These are phyloP conservation scores for Astyanax mexicanus DNA, from an alignment of 2,797 vertebrate species.

Conservation along the genomic window DNA sequence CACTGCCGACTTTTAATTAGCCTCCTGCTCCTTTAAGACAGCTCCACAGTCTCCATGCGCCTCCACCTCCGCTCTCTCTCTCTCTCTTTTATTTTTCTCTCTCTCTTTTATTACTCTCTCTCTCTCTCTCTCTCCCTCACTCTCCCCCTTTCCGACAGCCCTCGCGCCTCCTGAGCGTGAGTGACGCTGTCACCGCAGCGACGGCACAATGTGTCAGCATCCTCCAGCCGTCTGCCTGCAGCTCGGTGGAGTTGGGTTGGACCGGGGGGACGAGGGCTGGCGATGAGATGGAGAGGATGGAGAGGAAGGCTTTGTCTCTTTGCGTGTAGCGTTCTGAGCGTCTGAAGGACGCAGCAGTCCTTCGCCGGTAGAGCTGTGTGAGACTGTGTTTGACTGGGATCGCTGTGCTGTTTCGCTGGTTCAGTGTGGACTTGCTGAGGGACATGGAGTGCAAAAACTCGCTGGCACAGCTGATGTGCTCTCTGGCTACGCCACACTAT, in stretches of 20 bases:
- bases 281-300: background rate
- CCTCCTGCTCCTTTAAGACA: conserved; percentile 54
- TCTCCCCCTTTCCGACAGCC: conserved; percentile 61
- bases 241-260: conserved; percentile 19
- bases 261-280: background rate
- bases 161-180: conserved; percentile 66
- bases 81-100: too few relatives aligned
- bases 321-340: background rate
- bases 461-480: conserved; percentile 79
- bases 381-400: background rate
- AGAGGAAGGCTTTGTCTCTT: conserved; percentile 23
- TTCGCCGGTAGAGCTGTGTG: background rate
- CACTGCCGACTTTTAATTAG: conserved; percentile 50
- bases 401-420: background rate
- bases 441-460: conserved; percentile 72
- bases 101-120: too few relatives aligned
- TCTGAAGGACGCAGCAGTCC: background rate
- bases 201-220: conserved; percentile 58
- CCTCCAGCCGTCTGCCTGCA: conserved; percentile 57
- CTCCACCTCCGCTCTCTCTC: conserved; percentile 57
- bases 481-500: conserved; percentile 79
- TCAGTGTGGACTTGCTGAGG: background rate
- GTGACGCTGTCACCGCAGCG: conserved; percentile 70
- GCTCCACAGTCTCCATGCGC: conserved; percentile 54
- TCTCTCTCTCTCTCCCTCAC: background rate